Conservation (phyloP, 2,113 vertebrate species). For the Microcebus jonahi region DNA sequence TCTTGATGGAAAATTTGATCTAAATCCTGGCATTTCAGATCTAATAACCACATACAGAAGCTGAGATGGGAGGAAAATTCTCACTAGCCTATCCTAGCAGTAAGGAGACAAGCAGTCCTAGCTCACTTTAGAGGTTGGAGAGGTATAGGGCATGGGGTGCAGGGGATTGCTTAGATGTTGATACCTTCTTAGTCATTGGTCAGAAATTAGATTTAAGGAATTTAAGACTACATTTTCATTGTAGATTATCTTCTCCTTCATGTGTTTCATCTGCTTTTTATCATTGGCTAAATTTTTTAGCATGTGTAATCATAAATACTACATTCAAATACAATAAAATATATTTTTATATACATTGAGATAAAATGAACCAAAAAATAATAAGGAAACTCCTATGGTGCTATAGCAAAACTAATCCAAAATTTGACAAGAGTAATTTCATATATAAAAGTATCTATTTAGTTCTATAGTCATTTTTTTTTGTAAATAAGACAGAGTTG, state of each 20-base stretch:
- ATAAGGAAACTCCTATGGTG: neutral
- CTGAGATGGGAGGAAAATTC: neutral
- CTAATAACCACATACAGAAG: neutral
- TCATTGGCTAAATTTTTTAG: neutral
- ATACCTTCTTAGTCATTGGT: neutral
- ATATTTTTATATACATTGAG: neutral
- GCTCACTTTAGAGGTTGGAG: neutral
- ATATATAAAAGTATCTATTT: neutral
- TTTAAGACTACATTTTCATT: conserved; percentile 6
- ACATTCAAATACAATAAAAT: neutral
- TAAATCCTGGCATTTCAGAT: neutral
- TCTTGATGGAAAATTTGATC: neutral
- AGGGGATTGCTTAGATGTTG: neutral
- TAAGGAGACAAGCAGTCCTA: neutral
- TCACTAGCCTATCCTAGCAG: neutral
- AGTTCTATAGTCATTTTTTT: neutral
- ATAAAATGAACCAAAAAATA: conserved; percentile 20
- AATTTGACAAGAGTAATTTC: neutral
- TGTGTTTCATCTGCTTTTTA: neutral
- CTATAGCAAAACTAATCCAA: neutral
- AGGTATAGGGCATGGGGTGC: rapidly evolving
- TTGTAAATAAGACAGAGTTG: neutral
- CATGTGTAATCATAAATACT: neutral
- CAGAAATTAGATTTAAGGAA: neutral
- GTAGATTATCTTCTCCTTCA: neutral